A percentile compares a stretch with the other conserved stretches of the same genome.
These are phyloP conservation scores for Platalea minor DNA, from an alignment of 2,797 vertebrate genomes.

Conservation along the genomic window DNA sequence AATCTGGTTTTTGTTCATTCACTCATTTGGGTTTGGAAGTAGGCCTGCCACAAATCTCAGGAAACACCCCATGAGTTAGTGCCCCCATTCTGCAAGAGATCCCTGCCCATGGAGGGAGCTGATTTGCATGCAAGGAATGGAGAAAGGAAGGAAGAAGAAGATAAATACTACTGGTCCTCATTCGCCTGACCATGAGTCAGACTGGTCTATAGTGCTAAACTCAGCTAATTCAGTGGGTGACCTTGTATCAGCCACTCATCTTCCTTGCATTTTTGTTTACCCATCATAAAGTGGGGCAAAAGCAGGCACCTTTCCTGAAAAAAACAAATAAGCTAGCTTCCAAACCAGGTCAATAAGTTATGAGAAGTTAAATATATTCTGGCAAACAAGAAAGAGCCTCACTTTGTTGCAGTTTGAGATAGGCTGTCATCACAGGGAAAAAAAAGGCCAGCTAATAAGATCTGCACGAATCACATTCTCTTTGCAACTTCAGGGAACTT, in stretches of 20 bases:
- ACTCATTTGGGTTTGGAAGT: not conserved
- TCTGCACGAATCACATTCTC: not conserved
- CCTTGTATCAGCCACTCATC: not conserved
- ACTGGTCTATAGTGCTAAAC: not conserved
- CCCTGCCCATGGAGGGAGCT: not conserved
- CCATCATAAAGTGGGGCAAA: constrained; percentile 5
- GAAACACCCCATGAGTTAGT: not conserved
- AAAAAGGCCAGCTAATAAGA: not conserved
- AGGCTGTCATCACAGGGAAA: not conserved
- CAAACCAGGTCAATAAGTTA: constrained; percentile 16
- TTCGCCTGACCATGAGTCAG: not conserved
- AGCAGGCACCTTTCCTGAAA: not conserved
- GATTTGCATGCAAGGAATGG: not conserved
- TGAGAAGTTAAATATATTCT: constrained; percentile 22
- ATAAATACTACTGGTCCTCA: not conserved
- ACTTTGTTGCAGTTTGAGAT: not conserved
- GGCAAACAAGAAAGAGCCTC: not conserved
- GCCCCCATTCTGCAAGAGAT: not conserved
- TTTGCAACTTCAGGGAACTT: not conserved
- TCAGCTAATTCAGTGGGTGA: not conserved
- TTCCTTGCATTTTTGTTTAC: not conserved
- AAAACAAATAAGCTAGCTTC: not conserved
- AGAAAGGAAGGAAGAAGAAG: not conserved
- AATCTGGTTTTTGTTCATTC: not conserved
- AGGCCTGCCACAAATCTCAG: not conserved